Conservation (phyloP, 2,113 vertebrate genomes). For the Austrofundulus limnaeus region DNA sequence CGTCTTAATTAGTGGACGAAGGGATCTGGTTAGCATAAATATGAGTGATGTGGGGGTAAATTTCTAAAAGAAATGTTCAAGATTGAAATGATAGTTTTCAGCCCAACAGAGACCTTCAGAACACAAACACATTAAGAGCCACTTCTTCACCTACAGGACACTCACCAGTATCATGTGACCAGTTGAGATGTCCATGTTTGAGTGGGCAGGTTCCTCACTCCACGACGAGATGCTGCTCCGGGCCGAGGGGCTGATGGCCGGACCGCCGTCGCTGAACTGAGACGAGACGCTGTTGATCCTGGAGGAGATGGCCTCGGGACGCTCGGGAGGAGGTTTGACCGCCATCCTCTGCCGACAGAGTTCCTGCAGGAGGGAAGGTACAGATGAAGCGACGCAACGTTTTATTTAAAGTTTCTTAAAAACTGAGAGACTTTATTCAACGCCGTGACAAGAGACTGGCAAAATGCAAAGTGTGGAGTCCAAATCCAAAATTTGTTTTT, state of each 20-base stretch:
- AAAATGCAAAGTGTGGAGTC: no score
- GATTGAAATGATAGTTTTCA: no score
- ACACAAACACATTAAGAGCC: no score
- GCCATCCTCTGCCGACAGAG: slow-evolving; percentile 97
- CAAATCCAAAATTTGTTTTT: no score
- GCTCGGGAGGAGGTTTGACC: slow-evolving; percentile 80
- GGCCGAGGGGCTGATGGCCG: slow-evolving; percentile 85
- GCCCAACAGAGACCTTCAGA: no score
- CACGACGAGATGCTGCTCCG: slow-evolving; percentile 93
- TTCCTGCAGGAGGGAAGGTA: slow-evolving; percentile 77
- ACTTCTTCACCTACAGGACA: no score
- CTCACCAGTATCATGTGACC: slow-evolving; percentile 97
- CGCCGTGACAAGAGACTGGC: no score
- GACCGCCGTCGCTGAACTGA: slow-evolving; percentile 91
- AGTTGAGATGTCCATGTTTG: slow-evolving; percentile 98
- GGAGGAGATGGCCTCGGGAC: slow-evolving; percentile 82
- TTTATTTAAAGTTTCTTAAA: background rate
- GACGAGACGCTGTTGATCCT: slow-evolving; percentile 93
- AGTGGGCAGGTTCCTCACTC: slow-evolving; percentile 91
- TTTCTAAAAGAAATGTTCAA: no score
- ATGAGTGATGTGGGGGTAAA: background rate
- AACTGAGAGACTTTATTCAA: no score
- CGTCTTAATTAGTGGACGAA: no score
- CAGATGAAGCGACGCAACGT: background rate
- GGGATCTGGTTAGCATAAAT: no score